These are phyloP conservation scores for Orchestia grillus DNA, from an alignment of 1,140 invertebrate species.

Conservation along the genomic window DNA sequence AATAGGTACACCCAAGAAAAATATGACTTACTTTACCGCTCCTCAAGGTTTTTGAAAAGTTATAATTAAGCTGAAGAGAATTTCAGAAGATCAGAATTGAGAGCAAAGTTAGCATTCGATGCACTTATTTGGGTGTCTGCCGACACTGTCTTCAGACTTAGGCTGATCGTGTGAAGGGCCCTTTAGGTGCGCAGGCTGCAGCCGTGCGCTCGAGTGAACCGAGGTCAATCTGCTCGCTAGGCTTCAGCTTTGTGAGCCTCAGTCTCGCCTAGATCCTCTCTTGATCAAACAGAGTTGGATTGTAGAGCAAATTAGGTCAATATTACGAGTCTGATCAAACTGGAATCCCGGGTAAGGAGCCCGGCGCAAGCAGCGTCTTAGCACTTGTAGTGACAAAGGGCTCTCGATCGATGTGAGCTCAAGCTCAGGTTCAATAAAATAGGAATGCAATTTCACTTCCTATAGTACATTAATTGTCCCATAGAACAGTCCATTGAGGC, in stretches of 20 bases:
- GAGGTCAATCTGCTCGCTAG: neutral
- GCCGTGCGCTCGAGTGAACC: neutral
- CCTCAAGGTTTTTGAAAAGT: neutral
- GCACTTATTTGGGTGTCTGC: no score
- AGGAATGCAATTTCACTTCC: neutral
- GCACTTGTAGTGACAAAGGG: neutral
- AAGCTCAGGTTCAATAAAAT: neutral
- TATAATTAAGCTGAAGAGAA: neutral
- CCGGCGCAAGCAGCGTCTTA: neutral
- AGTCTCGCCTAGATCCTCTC: slow-evolving; percentile 6
- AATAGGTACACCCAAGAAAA: neutral
- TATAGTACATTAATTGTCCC: neutral
- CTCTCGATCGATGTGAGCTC: neutral
- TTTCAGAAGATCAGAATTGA: neutral
- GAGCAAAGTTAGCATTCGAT: no score
- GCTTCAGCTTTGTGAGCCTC: neutral
- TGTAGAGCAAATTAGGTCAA: slow-evolving; percentile 23
- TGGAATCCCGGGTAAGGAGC: neutral
- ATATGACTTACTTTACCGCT: neutral
- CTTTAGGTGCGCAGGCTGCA: no score
- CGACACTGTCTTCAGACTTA: no score
- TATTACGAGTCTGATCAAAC: slow-evolving; percentile 23
- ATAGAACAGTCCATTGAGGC: no score
- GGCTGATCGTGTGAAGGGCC: no score
- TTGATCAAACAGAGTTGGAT: slow-evolving; percentile 19